Base-by-base conservation (phyloP, 2,888 invertebrate species). In the Sisyra nigra region DNA sequence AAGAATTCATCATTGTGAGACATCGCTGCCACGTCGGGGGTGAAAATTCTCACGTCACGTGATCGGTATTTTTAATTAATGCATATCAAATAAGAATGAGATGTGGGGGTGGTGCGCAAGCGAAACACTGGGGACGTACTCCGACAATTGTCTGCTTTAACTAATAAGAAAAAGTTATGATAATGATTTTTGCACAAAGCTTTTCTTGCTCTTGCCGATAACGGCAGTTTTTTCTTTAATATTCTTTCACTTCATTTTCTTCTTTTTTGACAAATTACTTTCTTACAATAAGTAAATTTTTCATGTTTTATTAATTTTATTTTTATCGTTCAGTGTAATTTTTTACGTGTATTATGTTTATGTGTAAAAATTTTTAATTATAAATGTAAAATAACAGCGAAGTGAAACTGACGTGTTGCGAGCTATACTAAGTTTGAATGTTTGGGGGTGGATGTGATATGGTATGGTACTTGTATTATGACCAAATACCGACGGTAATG, bases 91-190 rank as follows among this genome's bases (percentile, higher is more conserved):
- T 13, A 7, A 13, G 34, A 7, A 34, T 47, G 48, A 48, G 48
- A 44, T 44, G 41, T 44, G 45, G 46, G 41, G 41, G 48, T 51
- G 50, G 51, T 48, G 51, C 45, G 50, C 50, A 47, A 50, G 38
- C 47, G 46, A 43, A 44, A 48, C 44, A 47, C 49, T 51, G 50
- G 50, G 51, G 49, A 50, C 53, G 53, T 14, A 19, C 37, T 15
- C 14, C 19, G 41, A 18, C 38, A 60, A 62, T 63, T 62, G 63
- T 64, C 64, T 63, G 61, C 61, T 42, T 40, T 51, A 51, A 52
- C 57, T 58, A 57, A 58, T 58, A 58, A 58, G 56, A 60, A 60
- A 60, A 60, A 60, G 57, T 60, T 60, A 59, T 60, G 55, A 60
- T 60, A 60, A 60, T 61, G 60, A 61, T 60, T 61, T 61, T 60